These are phyloP conservation scores for Dermolepida albohirtum DNA, from an alignment of 2,888 invertebrate genomes.

Conservation along the genomic window DNA sequence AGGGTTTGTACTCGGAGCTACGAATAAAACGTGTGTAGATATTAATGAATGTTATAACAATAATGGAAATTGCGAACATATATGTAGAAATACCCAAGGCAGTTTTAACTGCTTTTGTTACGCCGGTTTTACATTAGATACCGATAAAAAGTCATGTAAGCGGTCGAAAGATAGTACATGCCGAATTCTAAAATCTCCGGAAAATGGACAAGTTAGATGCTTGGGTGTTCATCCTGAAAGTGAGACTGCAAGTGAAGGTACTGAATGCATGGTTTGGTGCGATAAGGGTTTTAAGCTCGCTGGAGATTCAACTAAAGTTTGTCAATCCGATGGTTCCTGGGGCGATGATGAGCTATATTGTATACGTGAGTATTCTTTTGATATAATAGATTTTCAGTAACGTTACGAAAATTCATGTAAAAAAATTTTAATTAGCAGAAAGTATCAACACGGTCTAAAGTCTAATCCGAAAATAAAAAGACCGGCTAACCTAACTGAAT, in stretches of 20 bases:
- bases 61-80: conserved; percentile 65
- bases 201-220: conserved; percentile 39
- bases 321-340: conserved; percentile 67
- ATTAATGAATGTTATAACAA: conserved; percentile 63
- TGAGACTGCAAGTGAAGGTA: conserved; percentile 57
- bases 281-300: conserved; percentile 68
- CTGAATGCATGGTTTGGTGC: conserved; percentile 67
- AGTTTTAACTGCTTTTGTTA: conserved; percentile 68
- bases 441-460: too few species aligned
- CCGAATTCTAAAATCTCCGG: conserved; percentile 52
- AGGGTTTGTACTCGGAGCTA: conserved; percentile 65
- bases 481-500: too few species aligned
- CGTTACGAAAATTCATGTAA: too few species aligned
- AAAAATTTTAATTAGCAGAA: too few species aligned
- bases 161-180: conserved; percentile 51
- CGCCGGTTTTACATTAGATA: conserved; percentile 59
- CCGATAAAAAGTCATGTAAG: conserved; percentile 52
- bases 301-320: conserved; percentile 68
- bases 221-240: conserved; percentile 42
- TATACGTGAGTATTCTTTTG: conserved; percentile 65
- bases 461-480: too few species aligned
- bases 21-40: conserved; percentile 65
- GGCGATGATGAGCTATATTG: conserved; percentile 67
- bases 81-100: conserved; percentile 66
- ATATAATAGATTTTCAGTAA: too few species aligned